phyloP scores from a whole-genome alignment of 2,113 vertebrate genomes.

The Urocolius indicus region DNA sequence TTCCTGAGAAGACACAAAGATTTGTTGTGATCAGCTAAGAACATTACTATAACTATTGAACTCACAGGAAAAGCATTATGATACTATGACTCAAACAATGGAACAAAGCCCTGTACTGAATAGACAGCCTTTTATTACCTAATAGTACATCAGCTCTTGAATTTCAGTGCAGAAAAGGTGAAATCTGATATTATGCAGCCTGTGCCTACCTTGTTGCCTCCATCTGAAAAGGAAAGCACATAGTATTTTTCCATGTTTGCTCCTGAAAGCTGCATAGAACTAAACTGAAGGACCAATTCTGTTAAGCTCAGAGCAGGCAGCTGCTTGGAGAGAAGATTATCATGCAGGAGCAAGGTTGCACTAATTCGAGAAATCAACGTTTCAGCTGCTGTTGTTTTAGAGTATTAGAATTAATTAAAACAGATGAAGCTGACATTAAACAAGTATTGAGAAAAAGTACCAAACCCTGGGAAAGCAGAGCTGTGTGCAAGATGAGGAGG shows the following conservation, averaged over 20 bases:
- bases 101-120: neutral
- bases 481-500: neutral
- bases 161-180: neutral
- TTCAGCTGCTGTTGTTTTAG: constrained; percentile 46
- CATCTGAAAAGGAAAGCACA: neutral
- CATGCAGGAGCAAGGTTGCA: constrained; percentile 16
- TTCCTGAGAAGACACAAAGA: neutral
- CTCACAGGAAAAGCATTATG: neutral
- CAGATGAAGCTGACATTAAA: constrained; percentile 24
- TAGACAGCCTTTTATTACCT: neutral
- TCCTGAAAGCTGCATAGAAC: neutral
- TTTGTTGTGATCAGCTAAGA: neutral
- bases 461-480: neutral
- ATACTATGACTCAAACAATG: neutral
- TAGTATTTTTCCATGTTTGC: constrained; percentile 14
- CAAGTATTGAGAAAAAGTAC: neutral
- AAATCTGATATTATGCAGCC: constrained; percentile 3
- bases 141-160: neutral
- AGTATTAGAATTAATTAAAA: constrained; percentile 23
- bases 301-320: neutral
- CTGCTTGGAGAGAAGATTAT: constrained; percentile 24
- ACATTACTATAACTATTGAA: neutral
- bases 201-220: neutral
- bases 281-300: neutral
- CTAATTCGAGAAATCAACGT: constrained; percentile 63